Base-by-base conservation (phyloP, 2,797 vertebrate genomes). In the Myioborus miniatus region DNA sequence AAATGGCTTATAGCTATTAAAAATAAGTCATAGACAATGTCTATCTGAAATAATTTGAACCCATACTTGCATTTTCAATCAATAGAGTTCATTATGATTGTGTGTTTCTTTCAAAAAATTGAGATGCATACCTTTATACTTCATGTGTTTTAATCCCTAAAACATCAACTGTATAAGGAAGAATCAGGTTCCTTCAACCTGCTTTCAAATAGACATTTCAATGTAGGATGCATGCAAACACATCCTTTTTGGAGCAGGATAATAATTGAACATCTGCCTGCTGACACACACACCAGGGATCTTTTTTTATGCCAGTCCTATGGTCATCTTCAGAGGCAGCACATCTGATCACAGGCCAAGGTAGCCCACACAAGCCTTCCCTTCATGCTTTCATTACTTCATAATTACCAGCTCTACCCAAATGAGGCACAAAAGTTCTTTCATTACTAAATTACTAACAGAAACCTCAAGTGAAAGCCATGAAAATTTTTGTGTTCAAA, bases 31-130 rank as follows among this genome's bases (percentile, higher is more conserved):
- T 14, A 83, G 53, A 10, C 46, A 56, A 43, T 69, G 3, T 56
- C 56, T 47, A 6, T 59, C 88, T 80, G 94, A 71, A 90, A 60
- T 56, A 55, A 77, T n/a, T 39, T 30, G 60, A 91, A 75, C 9
- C 11, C 19, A 4, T 77, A 72, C 89, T 41, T 87, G 53, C 20
- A 72, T 74, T 96, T 94, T 86, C n/a, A 69, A 69, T 89, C 81
- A 89, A 26, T 9, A 41, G 34, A 74, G 12, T 70, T 46, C 43
- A 46, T 90, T 85, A 44, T 11, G 11, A 75, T n/a, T 27, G 8
- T 89, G 32, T 89, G 36, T 94, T 97, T 81, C 55, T 83, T 34
- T 86, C 30, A 80, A 63, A 34, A 93, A 80, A 86, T 34, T 15
- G 55, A 81, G 58, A 47, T 44, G 46, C 24, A 47, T 89, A 59